Base-by-base conservation (phyloP, 2,888 invertebrate genomes). In the Scaptomyza flava region DNA sequence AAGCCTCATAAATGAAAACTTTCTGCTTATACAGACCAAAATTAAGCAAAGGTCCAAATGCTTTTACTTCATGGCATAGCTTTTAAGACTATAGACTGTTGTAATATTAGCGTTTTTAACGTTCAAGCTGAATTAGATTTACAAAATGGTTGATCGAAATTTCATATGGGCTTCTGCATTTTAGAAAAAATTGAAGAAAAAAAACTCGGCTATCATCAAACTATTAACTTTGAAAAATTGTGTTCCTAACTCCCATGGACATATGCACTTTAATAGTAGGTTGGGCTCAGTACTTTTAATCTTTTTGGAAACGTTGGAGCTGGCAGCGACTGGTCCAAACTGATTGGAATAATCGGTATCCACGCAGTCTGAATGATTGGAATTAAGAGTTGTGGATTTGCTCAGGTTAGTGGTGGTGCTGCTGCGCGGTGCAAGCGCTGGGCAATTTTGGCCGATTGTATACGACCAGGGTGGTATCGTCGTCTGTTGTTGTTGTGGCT, bases 221-320 rank as follows among this genome's bases (percentile, higher is more conserved):
- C 51, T 11, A 5, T 51, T 51, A 14, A 38, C 51, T 14, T 38
- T 51, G 23, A 51, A 27, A 31, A 20, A 33, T 27, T 38, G 38
- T 14, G 8, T 30, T 2, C 31, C 23, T 27, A 0, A 14, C 7
- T 36, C 38, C 14, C 14, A 14, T 47, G 3, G 41, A 9, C 8
- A 45, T 2, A 34, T 5, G n/a, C 12, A 7, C n/a, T 3, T 17
- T n/a, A 53, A 12, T 43, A 34, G 27, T 58, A 23, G 9, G 20
- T 31, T 48, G 36, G n/a, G 14, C 4, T 20, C 56, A 81, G 79
- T 91, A 91, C 91, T 91, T 91, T 81, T 90, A 50, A 91, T 91
- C 85, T 91, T 91, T 57, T 91, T 91, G 81, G 86, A 90, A 58
- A 91, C 91, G 68, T 91, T 90, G 63, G 85, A 75, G 68, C 79